A percentile compares a stretch with the other conserved stretches of the same genome.
Evolutionary conservation across 2,888 invertebrate species (phyloP).

Genomic region (Clistopyga incitator): DNA sequence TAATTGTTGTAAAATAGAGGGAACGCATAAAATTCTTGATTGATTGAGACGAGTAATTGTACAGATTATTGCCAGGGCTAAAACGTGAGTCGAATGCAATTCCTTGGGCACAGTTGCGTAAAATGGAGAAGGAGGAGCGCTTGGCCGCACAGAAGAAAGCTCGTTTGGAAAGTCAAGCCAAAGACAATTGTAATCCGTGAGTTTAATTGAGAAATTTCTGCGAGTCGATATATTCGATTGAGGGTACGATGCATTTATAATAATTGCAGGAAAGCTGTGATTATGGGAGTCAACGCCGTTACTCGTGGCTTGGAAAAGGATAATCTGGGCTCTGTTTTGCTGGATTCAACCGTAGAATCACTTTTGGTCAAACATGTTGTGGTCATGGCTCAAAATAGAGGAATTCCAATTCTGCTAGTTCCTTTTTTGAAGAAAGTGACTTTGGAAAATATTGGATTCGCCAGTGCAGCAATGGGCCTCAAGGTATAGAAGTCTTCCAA

Average conservation of each 20-base stretch:
- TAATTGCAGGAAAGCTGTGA: slow-evolving; percentile 71
- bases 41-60: slow-evolving; percentile 3
- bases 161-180: slow-evolving; percentile 34
- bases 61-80: slow-evolving; percentile 74
- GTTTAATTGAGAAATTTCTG: not conserved
- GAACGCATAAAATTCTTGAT: not conserved
- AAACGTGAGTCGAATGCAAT: slow-evolving; percentile 67
- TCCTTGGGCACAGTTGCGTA: slow-evolving; percentile 74
- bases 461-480: slow-evolving; percentile 73
- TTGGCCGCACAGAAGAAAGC: slow-evolving; percentile 68
- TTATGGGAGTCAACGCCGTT: slow-evolving; percentile 80
- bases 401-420: slow-evolving; percentile 77
- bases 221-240: not conserved
- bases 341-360: slow-evolving; percentile 79
- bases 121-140: slow-evolving; percentile 76
- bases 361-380: slow-evolving; percentile 79
- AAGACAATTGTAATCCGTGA: slow-evolving; percentile 10
- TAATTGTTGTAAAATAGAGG: not conserved
- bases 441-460: slow-evolving; percentile 75
- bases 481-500: slow-evolving; percentile 29
- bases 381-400: slow-evolving; percentile 77
- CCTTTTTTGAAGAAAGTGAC: slow-evolving; percentile 77
- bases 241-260: not conserved
- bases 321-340: slow-evolving; percentile 74
- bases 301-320: slow-evolving; percentile 80